Base-by-base conservation (phyloP, 2,797 vertebrate species). In the Parauchenoglanis ngamensis region DNA sequence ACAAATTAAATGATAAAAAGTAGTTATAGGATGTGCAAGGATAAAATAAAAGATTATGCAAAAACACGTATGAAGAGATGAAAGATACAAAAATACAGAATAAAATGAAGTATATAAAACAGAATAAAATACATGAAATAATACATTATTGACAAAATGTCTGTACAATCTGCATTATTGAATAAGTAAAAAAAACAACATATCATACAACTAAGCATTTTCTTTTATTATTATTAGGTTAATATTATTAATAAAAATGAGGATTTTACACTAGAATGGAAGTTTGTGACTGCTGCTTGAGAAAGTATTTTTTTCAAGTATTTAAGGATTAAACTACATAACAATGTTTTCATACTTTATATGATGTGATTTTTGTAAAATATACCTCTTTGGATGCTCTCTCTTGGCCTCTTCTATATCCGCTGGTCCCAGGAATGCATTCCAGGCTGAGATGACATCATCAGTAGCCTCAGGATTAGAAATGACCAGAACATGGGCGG, bases 351-450 rank as follows among this genome's bases (percentile, higher is more conserved):
- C 10, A 28, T 31, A 10, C 59, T 19, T 7, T 63, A 46, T 17
- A 65, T 44, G 57, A 19, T 63, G 8, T 31, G n/a, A 25, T 1
- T 31, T 25, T 8, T 31, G n/a, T 79, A 28, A 68, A 52, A 19
- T 40, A 10, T 86, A 97, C 97, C 97, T 97, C 87, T 96, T 94
- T 84, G 97, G 96, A 77, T 94, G 94, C 72, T 96, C 94, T 90
- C 86, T 95, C 91, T 90, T 96, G 89, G 97, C 97, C 89, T 96
- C 94, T 46, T 94, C 92, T 1, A 94, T 90, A 90, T 97, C 95
- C 87, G 94, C 92, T 49, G 97, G 96, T 23, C 97, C 97, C 85
- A 97, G 96, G 87, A 97, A 95, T 85, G 92, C 93, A 83, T 90
- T 92, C 97, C 97, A 98, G 44, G 95, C 91, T 2, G 94, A 91